Evolutionary conservation across 2,888 invertebrate genomes (phyloP), one percentile per base, ranked within the genome.

Genomic region (Torymus aiolomorphi): DNA sequence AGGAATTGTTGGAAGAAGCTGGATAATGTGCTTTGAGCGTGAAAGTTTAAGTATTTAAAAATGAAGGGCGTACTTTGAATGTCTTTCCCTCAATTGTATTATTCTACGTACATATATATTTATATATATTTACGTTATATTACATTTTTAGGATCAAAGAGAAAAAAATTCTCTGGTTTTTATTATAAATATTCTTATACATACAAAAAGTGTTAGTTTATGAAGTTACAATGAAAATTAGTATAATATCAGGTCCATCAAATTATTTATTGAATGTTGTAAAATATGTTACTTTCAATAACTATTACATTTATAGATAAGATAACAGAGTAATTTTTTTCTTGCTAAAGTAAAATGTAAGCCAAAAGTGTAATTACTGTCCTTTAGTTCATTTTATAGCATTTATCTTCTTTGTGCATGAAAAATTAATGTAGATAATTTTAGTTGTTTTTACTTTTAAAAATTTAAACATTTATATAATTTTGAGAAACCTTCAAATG

Each of bases 41-140:
- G 56, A 24, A 70, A 75, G 18, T 49, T 76, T 42, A 76, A 76
- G 66, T 76, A 76, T 67, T 67, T 67, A 49, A 59, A 76, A 76
- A 67, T 67, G 54, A 67, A 76, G 52, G 65, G 14, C 16, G 49
- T 57, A 62, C 57, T 52, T 42, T 61, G 20, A 51, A 75, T 57
- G 67, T 75, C 59, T 67, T 65, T 63, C 42, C 13, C 18, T 63
- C 11, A 49, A 65, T 74, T 74, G 73, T 74, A 74, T 74, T 74
- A 74, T 65, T 62, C 56, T 56, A 5, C 49, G 16, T 8, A 42
- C 14, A 65, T 18, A 63, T 65, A 65, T 73, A 73, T 63, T 56
- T 20, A 20, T 20, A 63, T 65, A 65, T 73, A 73, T 63, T 56
- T 73, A 62, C 54, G 54, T 74, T 74, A 65, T 54, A 20, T 74